Conservation (phyloP, 2,797 vertebrate species). For the Gymnocypris eckloni region DNA sequence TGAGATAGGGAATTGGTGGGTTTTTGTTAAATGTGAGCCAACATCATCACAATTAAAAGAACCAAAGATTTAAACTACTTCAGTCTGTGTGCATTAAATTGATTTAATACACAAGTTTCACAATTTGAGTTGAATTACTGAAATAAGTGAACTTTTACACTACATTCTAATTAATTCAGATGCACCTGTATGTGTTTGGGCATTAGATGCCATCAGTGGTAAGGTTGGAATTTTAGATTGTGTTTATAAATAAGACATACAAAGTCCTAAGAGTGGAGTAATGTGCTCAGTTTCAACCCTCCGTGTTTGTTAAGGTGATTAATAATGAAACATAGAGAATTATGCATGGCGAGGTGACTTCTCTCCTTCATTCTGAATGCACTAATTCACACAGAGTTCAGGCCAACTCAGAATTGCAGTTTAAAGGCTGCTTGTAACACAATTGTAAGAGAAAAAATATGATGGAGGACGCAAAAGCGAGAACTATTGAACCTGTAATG, state of each 20-base stretch:
- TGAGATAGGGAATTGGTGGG: no score
- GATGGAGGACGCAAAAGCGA: slow-evolving; percentile 32
- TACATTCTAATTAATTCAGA: no score
- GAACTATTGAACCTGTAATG: slow-evolving; percentile 62
- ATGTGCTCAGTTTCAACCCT: slow-evolving; percentile 55
- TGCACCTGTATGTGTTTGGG: neutral
- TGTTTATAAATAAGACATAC: slow-evolving; percentile 53
- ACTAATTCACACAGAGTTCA: slow-evolving; percentile 55
- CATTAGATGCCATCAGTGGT: slow-evolving; percentile 18
- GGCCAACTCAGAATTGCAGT: slow-evolving; percentile 9
- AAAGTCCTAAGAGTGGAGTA: slow-evolving; percentile 43
- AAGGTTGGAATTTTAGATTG: slow-evolving; percentile 40
- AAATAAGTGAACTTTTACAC: no score
- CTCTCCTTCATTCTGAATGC: slow-evolving; percentile 46
- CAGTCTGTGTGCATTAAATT: no score
- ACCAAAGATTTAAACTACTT: no score
- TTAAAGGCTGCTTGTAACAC: slow-evolving; percentile 64
- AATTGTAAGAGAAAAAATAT: slow-evolving; percentile 37
- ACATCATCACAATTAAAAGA: no score
- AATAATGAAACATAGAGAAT: slow-evolving; percentile 60
- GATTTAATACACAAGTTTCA: no score
- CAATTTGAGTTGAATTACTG: no score
- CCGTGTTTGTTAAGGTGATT: slow-evolving; percentile 52
- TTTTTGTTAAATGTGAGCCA: no score
- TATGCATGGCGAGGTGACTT: slow-evolving; percentile 47